These are phyloP conservation scores for Pristionchus entomophagus DNA, from an alignment of 2,888 invertebrate species.

Conservation along the genomic window DNA sequence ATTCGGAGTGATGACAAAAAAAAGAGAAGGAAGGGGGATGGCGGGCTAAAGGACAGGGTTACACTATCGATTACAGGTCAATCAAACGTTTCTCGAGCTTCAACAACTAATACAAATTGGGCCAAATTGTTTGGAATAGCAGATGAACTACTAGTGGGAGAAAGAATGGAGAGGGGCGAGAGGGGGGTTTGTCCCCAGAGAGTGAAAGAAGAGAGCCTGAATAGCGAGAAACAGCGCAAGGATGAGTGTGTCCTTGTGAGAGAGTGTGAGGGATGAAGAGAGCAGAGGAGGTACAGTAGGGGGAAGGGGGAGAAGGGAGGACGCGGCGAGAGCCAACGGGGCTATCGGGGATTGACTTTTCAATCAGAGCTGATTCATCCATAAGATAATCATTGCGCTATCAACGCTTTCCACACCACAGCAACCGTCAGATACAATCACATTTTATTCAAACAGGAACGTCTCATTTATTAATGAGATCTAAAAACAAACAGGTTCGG, in stretches of 20 bases:
- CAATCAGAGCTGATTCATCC: not conserved
- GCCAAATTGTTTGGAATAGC: slow-evolving; percentile 2
- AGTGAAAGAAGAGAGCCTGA: not conserved
- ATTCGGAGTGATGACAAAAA: slow-evolving; percentile 14
- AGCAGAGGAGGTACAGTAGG: not conserved
- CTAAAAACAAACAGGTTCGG: not conserved
- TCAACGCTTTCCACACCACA: not conserved
- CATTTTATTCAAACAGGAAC: slow-evolving; percentile 7
- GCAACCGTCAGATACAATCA: not conserved
- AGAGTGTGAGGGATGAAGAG: not conserved
- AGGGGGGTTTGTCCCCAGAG: slow-evolving; percentile 7
- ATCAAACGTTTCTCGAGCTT: not conserved
- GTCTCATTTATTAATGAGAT: too few species aligned
- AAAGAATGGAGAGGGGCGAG: slow-evolving; percentile 5
- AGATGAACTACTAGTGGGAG: not conserved
- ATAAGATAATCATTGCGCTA: slow-evolving; percentile 8
- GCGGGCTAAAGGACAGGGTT: not conserved
- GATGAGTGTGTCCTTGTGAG: slow-evolving; percentile 43
- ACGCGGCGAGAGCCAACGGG: not conserved
- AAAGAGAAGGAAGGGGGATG: not conserved
- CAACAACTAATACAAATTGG: not conserved
- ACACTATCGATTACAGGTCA: not conserved
- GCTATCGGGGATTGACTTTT: slow-evolving; percentile 7
- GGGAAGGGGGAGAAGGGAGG: not conserved
- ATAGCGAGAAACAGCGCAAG: slow-evolving; percentile 26